Conservation (phyloP, 1,140 invertebrate genomes). For the Papilio polyxenes region DNA sequence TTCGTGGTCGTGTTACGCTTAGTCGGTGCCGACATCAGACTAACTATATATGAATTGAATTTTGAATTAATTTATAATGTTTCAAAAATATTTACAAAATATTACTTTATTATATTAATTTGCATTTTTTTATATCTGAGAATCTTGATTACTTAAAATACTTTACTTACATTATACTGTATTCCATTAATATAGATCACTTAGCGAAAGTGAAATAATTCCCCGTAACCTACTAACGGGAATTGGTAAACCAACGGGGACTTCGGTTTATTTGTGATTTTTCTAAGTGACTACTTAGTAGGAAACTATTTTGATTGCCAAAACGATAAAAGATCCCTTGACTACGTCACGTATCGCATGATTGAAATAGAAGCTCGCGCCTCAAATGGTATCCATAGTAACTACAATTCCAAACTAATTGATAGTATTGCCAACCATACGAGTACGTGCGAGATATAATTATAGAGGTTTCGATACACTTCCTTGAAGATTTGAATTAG, state of each 20-base stretch:
- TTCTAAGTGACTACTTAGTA: constrained; percentile 3
- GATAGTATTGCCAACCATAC: neutral
- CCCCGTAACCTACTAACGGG: neutral
- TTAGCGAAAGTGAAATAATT: neutral
- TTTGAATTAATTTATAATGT: no score
- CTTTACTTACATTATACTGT: no score
- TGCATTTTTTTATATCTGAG: no score
- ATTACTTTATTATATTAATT: no score
- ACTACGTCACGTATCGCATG: neutral
- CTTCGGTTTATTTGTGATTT: neutral
- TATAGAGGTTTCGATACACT: no score
- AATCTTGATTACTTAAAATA: no score
- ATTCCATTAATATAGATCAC: no score
- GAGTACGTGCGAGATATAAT: neutral
- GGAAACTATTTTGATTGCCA: neutral
- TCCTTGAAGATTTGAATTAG: no score
- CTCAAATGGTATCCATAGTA: neutral
- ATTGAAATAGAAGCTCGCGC: neutral
- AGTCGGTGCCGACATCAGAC: no score
- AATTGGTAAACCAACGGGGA: neutral
- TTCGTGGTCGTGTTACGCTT: no score
- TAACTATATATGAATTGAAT: no score
- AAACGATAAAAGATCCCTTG: neutral
- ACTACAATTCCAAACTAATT: constrained; percentile 53
- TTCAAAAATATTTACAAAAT: no score